These are phyloP conservation scores for Ceratosolen solmsi DNA, from an alignment of 1,140 invertebrate genomes.

Conservation along the genomic window DNA sequence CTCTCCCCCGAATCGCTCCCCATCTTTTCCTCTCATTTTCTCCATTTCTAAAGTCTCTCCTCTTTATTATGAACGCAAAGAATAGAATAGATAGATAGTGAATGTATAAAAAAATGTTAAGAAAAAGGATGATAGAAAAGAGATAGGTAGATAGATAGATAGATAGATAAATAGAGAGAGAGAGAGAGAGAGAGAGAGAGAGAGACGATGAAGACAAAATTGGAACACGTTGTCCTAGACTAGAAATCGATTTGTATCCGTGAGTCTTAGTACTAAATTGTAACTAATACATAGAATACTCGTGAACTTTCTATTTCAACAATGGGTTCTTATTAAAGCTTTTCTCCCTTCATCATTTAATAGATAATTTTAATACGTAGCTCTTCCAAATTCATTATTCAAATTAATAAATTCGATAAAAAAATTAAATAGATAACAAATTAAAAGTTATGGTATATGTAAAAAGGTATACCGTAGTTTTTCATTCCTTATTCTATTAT, in stretches of 20 bases:
- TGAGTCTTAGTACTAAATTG: neutral
- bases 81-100: too few relatives aligned
- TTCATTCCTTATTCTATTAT: too few relatives aligned
- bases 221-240: neutral
- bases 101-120: too few relatives aligned
- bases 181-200: neutral
- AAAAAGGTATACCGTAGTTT: too few relatives aligned
- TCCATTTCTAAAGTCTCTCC: neutral
- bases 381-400: too few relatives aligned
- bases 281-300: neutral
- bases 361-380: too few relatives aligned
- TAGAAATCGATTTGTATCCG: constrained; percentile 27
- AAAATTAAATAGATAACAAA: too few relatives aligned
- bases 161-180: neutral
- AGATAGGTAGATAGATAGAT: neutral
- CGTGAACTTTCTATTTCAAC: neutral
- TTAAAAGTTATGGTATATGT: too few relatives aligned
- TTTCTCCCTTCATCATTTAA: too few relatives aligned
- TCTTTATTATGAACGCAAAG: neutral
- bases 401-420: too few relatives aligned
- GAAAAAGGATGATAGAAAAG: too few relatives aligned
- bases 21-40: neutral
- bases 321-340: neutral
- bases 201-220: neutral
- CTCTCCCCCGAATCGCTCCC: neutral